Percentiles rank a stretch among this genome's conserved stretches.
phyloP scores from a whole-genome alignment of 2,797 vertebrate species.

The Pseudomugil tenellus region DNA sequence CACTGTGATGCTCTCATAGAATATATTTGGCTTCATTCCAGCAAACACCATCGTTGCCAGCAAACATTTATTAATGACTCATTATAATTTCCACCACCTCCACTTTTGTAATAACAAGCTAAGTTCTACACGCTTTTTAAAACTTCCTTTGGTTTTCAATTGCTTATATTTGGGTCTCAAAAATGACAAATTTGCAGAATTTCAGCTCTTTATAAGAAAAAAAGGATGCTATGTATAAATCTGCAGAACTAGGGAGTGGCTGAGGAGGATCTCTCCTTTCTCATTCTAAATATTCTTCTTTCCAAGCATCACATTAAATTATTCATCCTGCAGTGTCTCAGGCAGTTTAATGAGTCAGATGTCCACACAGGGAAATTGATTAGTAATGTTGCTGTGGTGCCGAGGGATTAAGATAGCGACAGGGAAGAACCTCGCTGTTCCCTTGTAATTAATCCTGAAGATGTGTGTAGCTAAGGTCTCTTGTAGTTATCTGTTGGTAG shows the following conservation, averaged over 20 bases:
- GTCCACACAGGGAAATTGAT: constrained; percentile 38
- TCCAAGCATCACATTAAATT: constrained; percentile 49
- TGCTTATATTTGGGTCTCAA: not conserved
- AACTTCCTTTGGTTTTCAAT: not conserved
- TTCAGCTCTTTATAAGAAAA: too few relatives aligned
- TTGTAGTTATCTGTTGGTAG: too few relatives aligned
- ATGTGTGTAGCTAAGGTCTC: too few relatives aligned
- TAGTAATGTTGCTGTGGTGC: constrained; percentile 10
- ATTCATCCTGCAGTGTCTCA: constrained; percentile 44
- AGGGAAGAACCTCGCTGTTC: not conserved
- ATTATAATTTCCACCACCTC: not conserved
- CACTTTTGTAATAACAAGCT: not conserved
- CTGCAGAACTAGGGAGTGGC: constrained; percentile 20
- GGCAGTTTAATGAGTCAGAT: constrained; percentile 19
- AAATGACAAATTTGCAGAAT: not conserved
- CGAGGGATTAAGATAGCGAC: not conserved
- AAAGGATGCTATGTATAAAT: not conserved
- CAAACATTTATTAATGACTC: constrained; percentile 1
- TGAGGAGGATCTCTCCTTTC: not conserved
- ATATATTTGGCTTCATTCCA: constrained; percentile 1
- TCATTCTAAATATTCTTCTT: constrained; percentile 25
- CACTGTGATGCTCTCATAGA: not conserved
- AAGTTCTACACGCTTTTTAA: not conserved
- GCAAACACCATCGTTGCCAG: not conserved
- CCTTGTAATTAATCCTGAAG: too few relatives aligned